These are phyloP conservation scores for Phyllopteryx taeniolatus DNA, from an alignment of 2,113 vertebrate genomes.

Conservation along the genomic window DNA sequence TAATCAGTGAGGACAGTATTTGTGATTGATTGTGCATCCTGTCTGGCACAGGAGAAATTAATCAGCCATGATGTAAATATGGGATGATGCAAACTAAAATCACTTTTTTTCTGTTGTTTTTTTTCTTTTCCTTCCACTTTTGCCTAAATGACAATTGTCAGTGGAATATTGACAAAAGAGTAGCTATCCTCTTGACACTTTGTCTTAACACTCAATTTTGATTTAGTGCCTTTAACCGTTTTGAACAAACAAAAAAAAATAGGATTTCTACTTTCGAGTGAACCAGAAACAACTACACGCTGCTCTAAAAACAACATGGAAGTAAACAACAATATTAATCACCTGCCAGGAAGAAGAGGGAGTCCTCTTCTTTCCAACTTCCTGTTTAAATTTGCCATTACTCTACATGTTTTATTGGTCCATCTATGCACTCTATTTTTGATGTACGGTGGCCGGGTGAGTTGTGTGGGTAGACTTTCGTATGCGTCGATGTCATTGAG, in stretches of 20 bases:
- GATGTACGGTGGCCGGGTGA: not conserved
- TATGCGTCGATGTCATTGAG: not conserved
- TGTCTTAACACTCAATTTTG: not conserved
- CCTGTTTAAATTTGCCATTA: not conserved
- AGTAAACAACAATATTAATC: not conserved
- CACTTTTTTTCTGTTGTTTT: slow-evolving; percentile 3
- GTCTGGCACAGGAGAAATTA: slow-evolving; percentile 39
- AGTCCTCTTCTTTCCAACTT: not conserved
- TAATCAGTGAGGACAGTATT: not conserved
- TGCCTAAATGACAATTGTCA: not conserved
- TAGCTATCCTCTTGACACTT: not conserved
- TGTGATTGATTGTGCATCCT: slow-evolving; percentile 27
- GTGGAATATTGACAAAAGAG: not conserved
- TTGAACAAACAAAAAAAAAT: not conserved
- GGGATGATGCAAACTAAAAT: slow-evolving; percentile 7
- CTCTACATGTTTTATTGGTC: not conserved
- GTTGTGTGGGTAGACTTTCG: not conserved
- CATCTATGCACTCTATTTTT: not conserved
- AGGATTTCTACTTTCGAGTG: not conserved
- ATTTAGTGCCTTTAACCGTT: not conserved
- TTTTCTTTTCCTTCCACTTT: not conserved
- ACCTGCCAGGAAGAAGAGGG: too few species aligned
- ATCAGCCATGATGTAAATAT: slow-evolving; percentile 13
- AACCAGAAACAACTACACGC: not conserved
- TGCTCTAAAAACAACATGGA: not conserved